phyloP scores from a whole-genome alignment of 2,888 invertebrate species.

The Seira musarum region DNA sequence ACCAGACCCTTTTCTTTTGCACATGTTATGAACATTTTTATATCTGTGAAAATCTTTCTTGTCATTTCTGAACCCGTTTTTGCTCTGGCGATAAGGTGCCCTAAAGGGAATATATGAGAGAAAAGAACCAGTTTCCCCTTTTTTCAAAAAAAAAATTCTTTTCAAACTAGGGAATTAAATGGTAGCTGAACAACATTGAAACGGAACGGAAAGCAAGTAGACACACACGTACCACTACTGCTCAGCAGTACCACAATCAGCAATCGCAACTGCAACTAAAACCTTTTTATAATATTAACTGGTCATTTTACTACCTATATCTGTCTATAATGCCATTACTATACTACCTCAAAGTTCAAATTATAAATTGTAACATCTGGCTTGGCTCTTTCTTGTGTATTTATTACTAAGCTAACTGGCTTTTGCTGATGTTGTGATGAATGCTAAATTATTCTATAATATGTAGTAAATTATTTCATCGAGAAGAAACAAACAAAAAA shows the following conservation, averaged over 20 bases:
- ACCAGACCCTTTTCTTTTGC: constrained; percentile 47
- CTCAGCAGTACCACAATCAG: background rate
- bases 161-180: background rate
- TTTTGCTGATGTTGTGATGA: too few relatives aligned
- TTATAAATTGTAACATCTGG: too few relatives aligned
- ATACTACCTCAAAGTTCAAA: too few relatives aligned
- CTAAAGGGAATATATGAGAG: constrained; percentile 53
- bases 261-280: background rate
- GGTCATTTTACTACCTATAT: constrained; percentile 6
- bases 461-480: too few relatives aligned
- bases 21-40: constrained; percentile 39
- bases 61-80: constrained; percentile 61
- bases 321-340: too few relatives aligned
- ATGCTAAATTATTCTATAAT: too few relatives aligned
- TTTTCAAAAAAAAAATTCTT: background rate
- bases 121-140: constrained; percentile 55
- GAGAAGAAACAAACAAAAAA: too few relatives aligned
- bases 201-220: too few relatives aligned
- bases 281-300: background rate
- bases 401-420: too few relatives aligned
- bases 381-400: too few relatives aligned
- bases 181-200: background rate
- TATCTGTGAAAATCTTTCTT: constrained; percentile 38
- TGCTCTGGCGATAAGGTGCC: constrained; percentile 55
- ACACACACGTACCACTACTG: too few relatives aligned